Percentiles rank a stretch among this genome's conserved stretches.
phyloP scores from a whole-genome alignment of 1,140 invertebrate species.

The Zaprionus lachaisei region DNA sequence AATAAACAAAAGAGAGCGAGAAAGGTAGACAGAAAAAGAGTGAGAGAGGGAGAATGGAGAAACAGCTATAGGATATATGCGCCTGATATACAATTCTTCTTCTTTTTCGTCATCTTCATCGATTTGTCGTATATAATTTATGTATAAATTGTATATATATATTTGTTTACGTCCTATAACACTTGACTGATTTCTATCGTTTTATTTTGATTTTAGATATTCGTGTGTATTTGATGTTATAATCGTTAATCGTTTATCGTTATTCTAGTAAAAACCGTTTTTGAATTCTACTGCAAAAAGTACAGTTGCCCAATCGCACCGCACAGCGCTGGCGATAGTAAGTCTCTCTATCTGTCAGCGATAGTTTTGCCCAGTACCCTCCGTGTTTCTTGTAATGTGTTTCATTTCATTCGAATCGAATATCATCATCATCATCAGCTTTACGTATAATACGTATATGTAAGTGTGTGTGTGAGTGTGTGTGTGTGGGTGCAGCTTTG shows the following conservation, averaged over 20 bases:
- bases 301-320: conserved; percentile 24
- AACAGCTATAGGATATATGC: conserved; percentile 15
- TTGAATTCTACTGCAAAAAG: conserved; percentile 32
- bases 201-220: conserved; percentile 36
- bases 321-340: not conserved
- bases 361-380: not conserved
- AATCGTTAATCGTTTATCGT: conserved; percentile 23
- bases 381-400: not conserved
- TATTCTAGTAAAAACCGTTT: conserved; percentile 46
- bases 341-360: not conserved
- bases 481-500: conserved; percentile 18
- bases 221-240: conserved; percentile 31
- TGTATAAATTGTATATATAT: conserved; percentile 35
- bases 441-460: not conserved
- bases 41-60: conserved; percentile 1
- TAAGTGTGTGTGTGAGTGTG: not conserved
- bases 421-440: not conserved
- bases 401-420: not conserved
- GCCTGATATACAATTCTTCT: conserved; percentile 24
- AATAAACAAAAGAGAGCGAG: not conserved
- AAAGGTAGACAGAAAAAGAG: not conserved
- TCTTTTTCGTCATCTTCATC: not conserved
- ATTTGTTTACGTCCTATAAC: conserved; percentile 24
- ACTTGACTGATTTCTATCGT: conserved; percentile 20
- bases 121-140: conserved; percentile 1